Conservation (phyloP, 2,888 invertebrate species). For the Malacosoma neustria region DNA sequence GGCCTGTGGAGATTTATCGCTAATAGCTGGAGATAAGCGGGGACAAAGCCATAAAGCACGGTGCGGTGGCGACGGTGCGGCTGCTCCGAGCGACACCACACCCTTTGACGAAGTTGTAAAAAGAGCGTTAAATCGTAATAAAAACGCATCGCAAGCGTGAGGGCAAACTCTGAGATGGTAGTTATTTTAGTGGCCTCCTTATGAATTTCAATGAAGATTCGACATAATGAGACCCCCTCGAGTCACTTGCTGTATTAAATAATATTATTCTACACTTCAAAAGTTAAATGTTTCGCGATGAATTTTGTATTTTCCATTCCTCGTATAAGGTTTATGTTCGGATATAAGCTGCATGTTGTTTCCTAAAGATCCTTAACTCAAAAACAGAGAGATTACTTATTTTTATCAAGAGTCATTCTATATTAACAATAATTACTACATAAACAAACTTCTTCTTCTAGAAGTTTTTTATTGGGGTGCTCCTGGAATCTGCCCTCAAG, state of each 20-base stretch:
- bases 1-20: slow-evolving; percentile 67
- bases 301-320: slow-evolving; percentile 8
- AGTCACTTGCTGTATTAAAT: slow-evolving; percentile 32
- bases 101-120: slow-evolving; percentile 72
- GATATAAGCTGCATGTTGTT: too few relatives aligned
- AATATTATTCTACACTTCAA: slow-evolving; percentile 20
- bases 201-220: slow-evolving; percentile 71
- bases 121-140: slow-evolving; percentile 72
- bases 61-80: slow-evolving; percentile 26
- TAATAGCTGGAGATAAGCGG: slow-evolving; percentile 63
- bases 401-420: too few relatives aligned
- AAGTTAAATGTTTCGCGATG: slow-evolving; percentile 9
- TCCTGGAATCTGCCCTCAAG: too few relatives aligned
- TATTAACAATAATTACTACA: too few relatives aligned
- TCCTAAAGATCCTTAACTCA: too few relatives aligned
- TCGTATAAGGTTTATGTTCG: neutral
- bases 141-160: slow-evolving; percentile 64
- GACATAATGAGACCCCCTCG: slow-evolving; percentile 39
- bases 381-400: too few relatives aligned
- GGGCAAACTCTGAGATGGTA: slow-evolving; percentile 37
- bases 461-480: too few relatives aligned
- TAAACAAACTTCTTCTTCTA: too few relatives aligned
- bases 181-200: slow-evolving; percentile 62
- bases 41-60: slow-evolving; percentile 63
- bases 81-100: slow-evolving; percentile 34